A percentile compares a stretch with the other conserved stretches of the same genome.
These are phyloP conservation scores for Ataeniobius toweri DNA, from an alignment of 2,797 vertebrate genomes.

Conservation along the genomic window DNA sequence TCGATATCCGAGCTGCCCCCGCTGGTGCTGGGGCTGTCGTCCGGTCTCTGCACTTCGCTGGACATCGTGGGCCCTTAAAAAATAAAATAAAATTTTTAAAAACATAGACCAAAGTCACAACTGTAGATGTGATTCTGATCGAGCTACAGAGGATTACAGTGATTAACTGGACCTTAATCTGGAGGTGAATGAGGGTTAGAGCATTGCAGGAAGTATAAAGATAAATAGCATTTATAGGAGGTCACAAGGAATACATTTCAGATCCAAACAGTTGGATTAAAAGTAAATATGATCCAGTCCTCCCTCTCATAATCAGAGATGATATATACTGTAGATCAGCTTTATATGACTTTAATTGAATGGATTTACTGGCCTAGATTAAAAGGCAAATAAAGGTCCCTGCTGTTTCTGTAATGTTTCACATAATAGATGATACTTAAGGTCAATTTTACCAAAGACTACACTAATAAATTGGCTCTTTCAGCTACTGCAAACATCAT, in stretches of 20 bases:
- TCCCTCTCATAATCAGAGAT: not conserved
- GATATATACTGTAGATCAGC: constrained; percentile 15
- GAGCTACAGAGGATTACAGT: not conserved
- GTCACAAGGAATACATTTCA: not conserved
- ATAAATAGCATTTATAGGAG: not conserved
- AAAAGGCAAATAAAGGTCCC: constrained; percentile 4
- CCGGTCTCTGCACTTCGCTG: constrained; percentile 95
- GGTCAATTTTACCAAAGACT: not conserved
- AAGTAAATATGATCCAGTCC: constrained; percentile 8
- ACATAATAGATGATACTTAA: not conserved
- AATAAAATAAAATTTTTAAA: not conserved
- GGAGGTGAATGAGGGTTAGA: not conserved
- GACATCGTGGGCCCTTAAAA: constrained; percentile 90
- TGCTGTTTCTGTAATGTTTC: not conserved
- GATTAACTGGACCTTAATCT: not conserved
- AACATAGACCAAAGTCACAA: not conserved
- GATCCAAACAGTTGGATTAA: constrained; percentile 13
- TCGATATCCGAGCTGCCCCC: constrained; percentile 98
- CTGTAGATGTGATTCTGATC: not conserved
- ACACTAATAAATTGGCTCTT: not conserved
- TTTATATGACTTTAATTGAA: constrained; percentile 5
- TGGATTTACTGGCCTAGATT: constrained; percentile 18
- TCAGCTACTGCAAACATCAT: not conserved
- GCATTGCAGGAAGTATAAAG: not conserved
- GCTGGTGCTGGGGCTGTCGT: constrained; percentile 98